Base-by-base conservation (phyloP, 2,113 vertebrate genomes). In the Hippolais icterina region DNA sequence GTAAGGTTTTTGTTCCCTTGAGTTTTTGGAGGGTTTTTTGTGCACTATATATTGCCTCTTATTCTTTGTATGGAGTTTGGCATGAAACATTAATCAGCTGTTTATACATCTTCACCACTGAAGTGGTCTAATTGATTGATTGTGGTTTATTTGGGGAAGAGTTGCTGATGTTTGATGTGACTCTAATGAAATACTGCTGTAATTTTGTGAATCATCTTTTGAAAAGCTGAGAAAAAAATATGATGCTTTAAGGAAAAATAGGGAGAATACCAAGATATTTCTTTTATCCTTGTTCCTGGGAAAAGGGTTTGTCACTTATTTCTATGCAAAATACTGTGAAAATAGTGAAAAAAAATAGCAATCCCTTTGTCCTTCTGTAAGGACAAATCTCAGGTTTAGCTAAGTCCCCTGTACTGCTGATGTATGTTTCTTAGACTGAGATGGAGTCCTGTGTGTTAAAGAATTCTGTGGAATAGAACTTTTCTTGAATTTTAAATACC, bases 51-150 rank as follows among this genome's bases (percentile, higher is more conserved):
- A 47, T 76, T 92, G 12, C 35, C 19, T n/a, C 44, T 71, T 91
- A 83, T 74, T 65, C 53, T 65, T 90, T 89, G 46, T 66, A 59
- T 81, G 82, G 64, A 47, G 7, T 57, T 83, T 89, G 65, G 80
- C 82, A 80, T 91, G 83, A 86, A 96, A 91, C 44, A 68, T 90
- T 90, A 94, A 92, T 97, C 80, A 92, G 15, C 52, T 93, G 68
- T 89, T 96, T 87, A 44, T 39, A 81, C 22, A 46, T 70, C 54
- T 74, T 81, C 41, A 78, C 29, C 20, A 52, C 66, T 63, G 41
- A 88, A 92, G 60, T 54, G 42, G 50, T 83, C 54, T 94, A 70
- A 92, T 83, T 97, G 92, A 83, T 86, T 85, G 49, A 88, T 86
- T 86, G 42, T 88, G 50, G 42, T 50, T 96, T 91, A 77, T 92